Base-by-base conservation (phyloP, 2,113 vertebrate species). In the Hippocampus zosterae region DNA sequence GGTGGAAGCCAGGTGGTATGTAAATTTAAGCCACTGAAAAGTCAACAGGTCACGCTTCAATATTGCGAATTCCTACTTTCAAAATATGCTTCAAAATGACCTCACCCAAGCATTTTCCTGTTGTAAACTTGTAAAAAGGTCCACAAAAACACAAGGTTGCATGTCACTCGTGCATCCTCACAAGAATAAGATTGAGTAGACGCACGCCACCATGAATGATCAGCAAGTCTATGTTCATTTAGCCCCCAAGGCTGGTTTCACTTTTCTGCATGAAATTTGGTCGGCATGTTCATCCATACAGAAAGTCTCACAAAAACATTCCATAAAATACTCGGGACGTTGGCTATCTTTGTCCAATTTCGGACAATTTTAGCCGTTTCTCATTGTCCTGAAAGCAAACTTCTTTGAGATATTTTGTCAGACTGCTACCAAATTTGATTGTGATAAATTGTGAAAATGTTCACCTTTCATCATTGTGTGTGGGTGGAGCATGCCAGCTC, bases 11-110 rank as follows among this genome's bases (percentile, higher is more conserved):
- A 53, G 52, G 25, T 60, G 66, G 12, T 23, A 23, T 37, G 16
- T 33, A 12, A 5, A 37, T 60, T 37, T 25, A n/a, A 60, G 25
- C n/a, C 11, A 2, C 15, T 10, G 7, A 53, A 29, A 63, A 37
- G 50, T 62, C 52, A 53, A 68, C 15, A 65, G 44, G 63, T 60
- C 44, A 62, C 19, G 29, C 33, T 67, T 23, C 50, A 16, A 44
- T 8, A 23, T 55, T 23, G 33, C 5, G 33, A 37, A 37, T 37
- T 6, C 33, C 33, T 37, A 6, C 33, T 37, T 37, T 37, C 33
- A 37, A 37, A 37, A 6, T 37, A 37, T 12, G 3, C 3, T 44
- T 44, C 16, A 18, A 2, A 48, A 5, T 16, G 15, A 18, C 46
- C 46, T 48, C 46, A 48, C 12, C 46, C 46, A 18, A 18, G 46